Percentiles rank a stretch among this genome's conserved stretches.
Conservation (phyloP, 1,140 invertebrate genomes). For the Chlorops oryzae region DNA sequence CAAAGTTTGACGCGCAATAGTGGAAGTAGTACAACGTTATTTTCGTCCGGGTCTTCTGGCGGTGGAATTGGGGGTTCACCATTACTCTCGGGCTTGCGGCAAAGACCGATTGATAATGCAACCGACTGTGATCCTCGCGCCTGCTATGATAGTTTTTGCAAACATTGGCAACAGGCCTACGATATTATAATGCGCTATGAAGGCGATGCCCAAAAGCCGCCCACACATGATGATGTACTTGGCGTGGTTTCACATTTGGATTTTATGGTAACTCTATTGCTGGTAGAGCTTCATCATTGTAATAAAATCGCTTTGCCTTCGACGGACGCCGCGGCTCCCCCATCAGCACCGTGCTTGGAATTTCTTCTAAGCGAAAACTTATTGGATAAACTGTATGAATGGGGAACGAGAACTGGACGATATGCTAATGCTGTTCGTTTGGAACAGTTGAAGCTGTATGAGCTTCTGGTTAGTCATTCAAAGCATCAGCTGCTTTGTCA, state of each 20-base stretch:
- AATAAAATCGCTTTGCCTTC: constrained; percentile 43
- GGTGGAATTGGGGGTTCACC: constrained; percentile 5
- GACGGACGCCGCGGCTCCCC: constrained; percentile 42
- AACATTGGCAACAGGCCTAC: constrained; percentile 88
- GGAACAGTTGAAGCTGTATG: constrained; percentile 78
- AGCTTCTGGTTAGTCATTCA: constrained; percentile 69
- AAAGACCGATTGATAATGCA: constrained; percentile 48
- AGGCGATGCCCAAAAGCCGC: constrained; percentile 51
- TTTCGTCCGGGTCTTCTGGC: constrained; percentile 13
- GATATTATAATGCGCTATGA: constrained; percentile 71
- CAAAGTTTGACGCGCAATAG: constrained; percentile 52
- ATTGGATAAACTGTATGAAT: constrained; percentile 69
- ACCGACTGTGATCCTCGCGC: constrained; percentile 66
- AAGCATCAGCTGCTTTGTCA: constrained; percentile 76
- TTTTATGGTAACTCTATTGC: constrained; percentile 82
- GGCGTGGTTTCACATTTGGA: constrained; percentile 88
- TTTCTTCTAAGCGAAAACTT: constrained; percentile 71
- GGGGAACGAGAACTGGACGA: constrained; percentile 68
- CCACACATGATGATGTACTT: constrained; percentile 75
- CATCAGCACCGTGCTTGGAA: constrained; percentile 65
- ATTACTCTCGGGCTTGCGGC: constrained; percentile 14
- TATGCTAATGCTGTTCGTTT: constrained; percentile 73
- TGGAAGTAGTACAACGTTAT: constrained; percentile 20
- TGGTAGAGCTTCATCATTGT: constrained; percentile 65
- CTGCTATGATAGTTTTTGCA: constrained; percentile 86